Evolutionary conservation across 2,888 invertebrate genomes (phyloP).

Genomic region (Dichetophora obliterata): DNA sequence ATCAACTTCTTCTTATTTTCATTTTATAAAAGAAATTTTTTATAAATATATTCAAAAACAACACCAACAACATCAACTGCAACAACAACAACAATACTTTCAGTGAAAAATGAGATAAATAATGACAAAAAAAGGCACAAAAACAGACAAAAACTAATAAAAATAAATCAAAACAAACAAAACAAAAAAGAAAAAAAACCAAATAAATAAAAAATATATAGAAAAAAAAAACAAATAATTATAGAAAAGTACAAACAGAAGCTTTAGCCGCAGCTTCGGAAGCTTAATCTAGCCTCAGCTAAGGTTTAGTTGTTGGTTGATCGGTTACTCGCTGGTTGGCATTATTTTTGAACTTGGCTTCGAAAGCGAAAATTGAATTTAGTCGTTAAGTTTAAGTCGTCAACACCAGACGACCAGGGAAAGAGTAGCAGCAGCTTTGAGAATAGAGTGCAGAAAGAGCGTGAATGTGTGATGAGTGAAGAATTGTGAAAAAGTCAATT

Average conservation of each 20-base stretch:
- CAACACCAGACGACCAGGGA: conserved; percentile 52
- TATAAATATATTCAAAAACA: neutral
- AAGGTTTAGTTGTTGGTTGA: conserved; percentile 3
- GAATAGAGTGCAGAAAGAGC: no score
- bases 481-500: neutral
- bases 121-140: neutral
- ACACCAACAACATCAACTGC: neutral
- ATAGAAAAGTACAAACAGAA: conserved; percentile 24
- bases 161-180: neutral
- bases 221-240: neutral
- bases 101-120: neutral
- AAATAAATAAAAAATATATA: neutral
- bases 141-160: neutral
- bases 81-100: neutral
- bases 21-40: no score
- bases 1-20: no score
- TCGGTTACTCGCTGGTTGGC: conserved; percentile 17
- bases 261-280: conserved; percentile 33
- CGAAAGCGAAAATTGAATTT: conserved; percentile 55
- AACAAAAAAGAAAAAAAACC: neutral
- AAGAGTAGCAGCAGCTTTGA: neutral
- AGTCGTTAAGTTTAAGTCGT: conserved; percentile 65
- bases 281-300: conserved; percentile 32
- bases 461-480: neutral
- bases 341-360: conserved; percentile 38